These are phyloP conservation scores for Lampris incognitus DNA, from an alignment of 2,113 vertebrate genomes.

Conservation along the genomic window DNA sequence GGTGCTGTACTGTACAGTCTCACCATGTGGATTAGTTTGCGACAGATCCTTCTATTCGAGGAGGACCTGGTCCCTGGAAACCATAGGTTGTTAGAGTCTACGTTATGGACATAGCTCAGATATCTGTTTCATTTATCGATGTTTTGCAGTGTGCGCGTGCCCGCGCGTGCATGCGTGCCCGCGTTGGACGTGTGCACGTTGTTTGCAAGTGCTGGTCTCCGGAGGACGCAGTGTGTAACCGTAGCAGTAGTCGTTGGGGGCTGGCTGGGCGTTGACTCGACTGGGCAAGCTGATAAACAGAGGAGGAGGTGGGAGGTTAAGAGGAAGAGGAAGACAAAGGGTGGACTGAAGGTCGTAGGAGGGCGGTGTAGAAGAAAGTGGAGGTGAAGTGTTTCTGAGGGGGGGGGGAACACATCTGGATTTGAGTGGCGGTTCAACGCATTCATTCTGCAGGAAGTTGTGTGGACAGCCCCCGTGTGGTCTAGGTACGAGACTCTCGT, in stretches of 20 bases:
- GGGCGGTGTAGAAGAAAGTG: constrained; percentile 9
- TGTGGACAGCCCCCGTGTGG: constrained; percentile 45
- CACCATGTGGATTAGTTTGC: too few relatives aligned
- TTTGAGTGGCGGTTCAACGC: constrained; percentile 3
- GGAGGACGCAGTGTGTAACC: constrained; percentile 60
- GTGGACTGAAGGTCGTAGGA: background rate
- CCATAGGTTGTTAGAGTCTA: too few relatives aligned
- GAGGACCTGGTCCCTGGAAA: too few relatives aligned
- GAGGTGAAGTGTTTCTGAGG: background rate
- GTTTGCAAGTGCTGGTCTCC: background rate
- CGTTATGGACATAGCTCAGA: too few relatives aligned
- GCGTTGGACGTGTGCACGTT: background rate
- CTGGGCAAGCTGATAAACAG: constrained; percentile 74
- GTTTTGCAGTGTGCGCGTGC: too few relatives aligned
- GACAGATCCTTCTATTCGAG: too few relatives aligned
- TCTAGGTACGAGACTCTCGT: constrained; percentile 47
- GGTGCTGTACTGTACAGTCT: too few relatives aligned
- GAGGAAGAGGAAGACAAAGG: constrained; percentile 5
- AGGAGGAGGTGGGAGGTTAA: constrained; percentile 5
- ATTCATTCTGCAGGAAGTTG: constrained; percentile 41
- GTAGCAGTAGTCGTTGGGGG: constrained; percentile 47
- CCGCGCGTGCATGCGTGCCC: too few relatives aligned
- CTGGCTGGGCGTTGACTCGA: constrained; percentile 64
- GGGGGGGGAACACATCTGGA: constrained; percentile 29
- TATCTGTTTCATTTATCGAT: too few relatives aligned